phyloP scores from a whole-genome alignment of 2,113 vertebrate species.

The Ovis canadensis region DNA sequence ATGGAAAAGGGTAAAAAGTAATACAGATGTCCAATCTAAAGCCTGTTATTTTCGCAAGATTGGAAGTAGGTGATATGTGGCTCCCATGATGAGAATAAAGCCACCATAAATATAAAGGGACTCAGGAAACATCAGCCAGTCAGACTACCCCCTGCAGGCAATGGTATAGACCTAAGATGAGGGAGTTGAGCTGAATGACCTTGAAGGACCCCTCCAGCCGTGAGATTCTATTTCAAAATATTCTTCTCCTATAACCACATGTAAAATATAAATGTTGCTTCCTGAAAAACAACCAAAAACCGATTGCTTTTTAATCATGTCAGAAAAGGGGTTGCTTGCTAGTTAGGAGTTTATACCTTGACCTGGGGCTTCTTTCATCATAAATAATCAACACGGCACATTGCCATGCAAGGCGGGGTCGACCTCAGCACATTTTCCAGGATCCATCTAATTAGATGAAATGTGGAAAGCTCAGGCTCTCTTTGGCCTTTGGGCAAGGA shows the following conservation, averaged over 20 bases:
- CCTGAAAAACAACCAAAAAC: background rate
- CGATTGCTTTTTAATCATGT: background rate
- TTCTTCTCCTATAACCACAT: background rate
- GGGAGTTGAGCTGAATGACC: background rate
- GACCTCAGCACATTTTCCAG: background rate
- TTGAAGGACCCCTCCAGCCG: background rate
- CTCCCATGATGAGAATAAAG: background rate
- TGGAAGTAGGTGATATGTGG: background rate
- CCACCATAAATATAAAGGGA: background rate
- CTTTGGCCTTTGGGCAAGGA: slow-evolving; percentile 60
- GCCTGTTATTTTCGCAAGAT: background rate
- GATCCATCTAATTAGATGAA: slow-evolving; percentile 23
- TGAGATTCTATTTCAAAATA: background rate
- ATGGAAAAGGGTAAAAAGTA: background rate
- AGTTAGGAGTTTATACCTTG: background rate
- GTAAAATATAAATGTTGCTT: background rate
- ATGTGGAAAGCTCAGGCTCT: background rate
- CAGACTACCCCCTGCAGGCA: fast-evolving
- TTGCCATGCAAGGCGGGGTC: fast-evolving
- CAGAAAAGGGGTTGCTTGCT: background rate
- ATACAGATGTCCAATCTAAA: background rate
- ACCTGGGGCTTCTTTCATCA: background rate
- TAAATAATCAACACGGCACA: background rate
- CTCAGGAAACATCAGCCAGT: background rate
- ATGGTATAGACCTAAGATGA: background rate